phyloP scores from a whole-genome alignment of 1,140 invertebrate genomes.

The Sminthurinus signatus region DNA sequence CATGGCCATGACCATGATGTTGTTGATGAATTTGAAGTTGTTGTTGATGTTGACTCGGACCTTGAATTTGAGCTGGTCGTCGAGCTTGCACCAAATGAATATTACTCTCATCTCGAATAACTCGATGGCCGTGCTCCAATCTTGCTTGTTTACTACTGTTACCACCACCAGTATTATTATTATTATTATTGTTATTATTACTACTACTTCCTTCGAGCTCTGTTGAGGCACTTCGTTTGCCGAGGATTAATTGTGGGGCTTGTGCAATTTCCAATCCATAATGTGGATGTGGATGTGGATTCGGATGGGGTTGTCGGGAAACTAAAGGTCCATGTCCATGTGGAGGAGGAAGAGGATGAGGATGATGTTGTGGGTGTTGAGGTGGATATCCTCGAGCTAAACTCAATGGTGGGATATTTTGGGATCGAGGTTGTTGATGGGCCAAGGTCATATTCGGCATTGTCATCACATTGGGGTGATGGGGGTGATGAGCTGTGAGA shows the following conservation, averaged over 20 bases:
- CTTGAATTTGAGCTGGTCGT: not conserved
- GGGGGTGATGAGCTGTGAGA: not conserved
- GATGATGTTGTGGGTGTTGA: not conserved
- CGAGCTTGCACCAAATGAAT: not conserved
- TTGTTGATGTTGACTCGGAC: not conserved
- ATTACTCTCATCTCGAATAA: too few species aligned
- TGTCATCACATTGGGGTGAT: not conserved
- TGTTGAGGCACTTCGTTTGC: conserved; percentile 6
- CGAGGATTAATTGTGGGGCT: conserved; percentile 3
- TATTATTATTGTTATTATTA: not conserved
- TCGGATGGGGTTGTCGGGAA: not conserved
- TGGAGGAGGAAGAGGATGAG: not conserved
- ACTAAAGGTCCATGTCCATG: not conserved
- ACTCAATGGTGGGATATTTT: not conserved
- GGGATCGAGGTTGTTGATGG: conserved; percentile 2
- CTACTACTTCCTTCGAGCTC: not conserved
- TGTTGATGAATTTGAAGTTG: not conserved
- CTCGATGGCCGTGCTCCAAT: not conserved
- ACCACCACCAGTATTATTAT: not conserved
- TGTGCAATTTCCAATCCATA: not conserved
- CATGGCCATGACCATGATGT: not conserved
- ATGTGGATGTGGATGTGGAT: conserved; percentile 7
- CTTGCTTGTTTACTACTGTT: not conserved
- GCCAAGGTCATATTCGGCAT: not conserved
- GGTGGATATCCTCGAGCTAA: not conserved